Conservation (phyloP, 2,113 vertebrate genomes). For the Cyphomyrus plagiostoma region DNA sequence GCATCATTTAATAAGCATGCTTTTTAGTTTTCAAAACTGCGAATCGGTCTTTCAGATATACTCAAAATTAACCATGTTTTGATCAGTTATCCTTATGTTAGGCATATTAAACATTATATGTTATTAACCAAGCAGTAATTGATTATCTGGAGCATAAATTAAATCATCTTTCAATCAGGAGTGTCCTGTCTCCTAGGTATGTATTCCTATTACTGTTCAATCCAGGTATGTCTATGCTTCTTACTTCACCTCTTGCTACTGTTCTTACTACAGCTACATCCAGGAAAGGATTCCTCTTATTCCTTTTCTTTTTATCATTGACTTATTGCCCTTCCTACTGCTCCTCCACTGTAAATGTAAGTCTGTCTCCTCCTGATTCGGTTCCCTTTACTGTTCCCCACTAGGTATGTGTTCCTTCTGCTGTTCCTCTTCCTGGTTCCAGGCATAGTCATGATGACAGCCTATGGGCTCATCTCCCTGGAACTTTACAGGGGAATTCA, state of each 20-base stretch:
- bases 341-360: background rate
- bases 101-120: background rate
- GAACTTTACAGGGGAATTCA: constrained; percentile 90
- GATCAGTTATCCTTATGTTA: background rate
- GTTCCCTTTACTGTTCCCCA: background rate
- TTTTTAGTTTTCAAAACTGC: background rate
- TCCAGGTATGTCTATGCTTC: constrained; percentile 71
- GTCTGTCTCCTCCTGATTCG: background rate
- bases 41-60: background rate
- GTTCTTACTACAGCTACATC: background rate
- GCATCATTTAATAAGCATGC: background rate
- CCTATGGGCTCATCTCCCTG: constrained; percentile 87
- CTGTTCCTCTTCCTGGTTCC: constrained; percentile 89
- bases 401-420: constrained; percentile 85
- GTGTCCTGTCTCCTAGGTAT: constrained; percentile 33
- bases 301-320: background rate
- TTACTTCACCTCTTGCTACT: background rate
- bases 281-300: background rate
- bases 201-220: constrained; percentile 79
- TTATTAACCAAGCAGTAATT: background rate
- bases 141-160: background rate
- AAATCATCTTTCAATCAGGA: background rate
- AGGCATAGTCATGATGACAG: constrained; percentile 87
- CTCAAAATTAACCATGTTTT: background rate
- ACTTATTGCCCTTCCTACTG: background rate